Evolutionary conservation across 2,888 invertebrate species (phyloP).

Genomic region (Polydrusus cervinus): DNA sequence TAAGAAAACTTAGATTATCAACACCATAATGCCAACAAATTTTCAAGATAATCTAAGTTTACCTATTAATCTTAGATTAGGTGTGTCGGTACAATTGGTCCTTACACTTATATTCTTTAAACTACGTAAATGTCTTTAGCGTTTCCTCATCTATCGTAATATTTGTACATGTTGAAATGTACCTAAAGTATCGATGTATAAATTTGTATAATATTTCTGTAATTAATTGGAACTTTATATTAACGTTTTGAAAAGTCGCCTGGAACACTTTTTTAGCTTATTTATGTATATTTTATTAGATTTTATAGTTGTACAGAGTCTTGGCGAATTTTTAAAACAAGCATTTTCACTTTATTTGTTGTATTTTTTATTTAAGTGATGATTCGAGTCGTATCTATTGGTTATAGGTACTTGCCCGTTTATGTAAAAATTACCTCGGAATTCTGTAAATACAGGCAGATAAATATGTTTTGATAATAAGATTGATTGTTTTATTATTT

Average conservation of each 20-base stretch:
- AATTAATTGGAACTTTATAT: too few species aligned
- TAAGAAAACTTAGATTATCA: too few species aligned
- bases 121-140: too few species aligned
- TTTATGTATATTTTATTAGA: slow-evolving; percentile 34
- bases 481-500: slow-evolving; percentile 42
- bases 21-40: too few species aligned
- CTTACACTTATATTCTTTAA: too few species aligned
- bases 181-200: slow-evolving; percentile 38
- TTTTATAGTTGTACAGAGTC: slow-evolving; percentile 35
- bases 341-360: slow-evolving; percentile 23
- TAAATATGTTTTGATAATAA: slow-evolving; percentile 53
- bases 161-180: slow-evolving; percentile 58
- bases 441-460: slow-evolving; percentile 45
- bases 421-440: slow-evolving; percentile 40
- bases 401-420: slow-evolving; percentile 21
- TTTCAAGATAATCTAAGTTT: too few species aligned
- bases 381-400: slow-evolving; percentile 21
- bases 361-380: slow-evolving; percentile 32
- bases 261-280: slow-evolving; percentile 21
- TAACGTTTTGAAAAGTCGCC: slow-evolving; percentile 29
- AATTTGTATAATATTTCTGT: slow-evolving; percentile 30
- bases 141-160: background rate
- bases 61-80: too few species aligned
- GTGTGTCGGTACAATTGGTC: too few species aligned
- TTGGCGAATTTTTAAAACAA: slow-evolving; percentile 33